Conservation (phyloP, 2,797 vertebrate genomes). For the Bradypodion ventrale region DNA sequence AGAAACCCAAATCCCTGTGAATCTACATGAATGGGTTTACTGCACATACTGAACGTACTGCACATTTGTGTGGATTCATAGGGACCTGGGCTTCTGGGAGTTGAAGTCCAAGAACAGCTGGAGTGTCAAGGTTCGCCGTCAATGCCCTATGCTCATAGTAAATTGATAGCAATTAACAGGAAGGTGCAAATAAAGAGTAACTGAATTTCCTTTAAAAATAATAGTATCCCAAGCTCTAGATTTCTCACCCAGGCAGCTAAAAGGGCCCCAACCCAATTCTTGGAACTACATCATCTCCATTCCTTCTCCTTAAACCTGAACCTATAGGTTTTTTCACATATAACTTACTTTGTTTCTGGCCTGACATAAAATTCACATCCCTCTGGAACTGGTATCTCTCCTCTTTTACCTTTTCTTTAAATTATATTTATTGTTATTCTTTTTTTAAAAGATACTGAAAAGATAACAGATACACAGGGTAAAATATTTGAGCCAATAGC, state of each 20-base stretch:
- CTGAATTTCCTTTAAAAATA: too few relatives aligned
- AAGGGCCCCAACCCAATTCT: not conserved
- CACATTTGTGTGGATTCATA: too few relatives aligned
- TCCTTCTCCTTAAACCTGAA: not conserved
- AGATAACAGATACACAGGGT: constrained; percentile 19
- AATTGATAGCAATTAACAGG: too few relatives aligned
- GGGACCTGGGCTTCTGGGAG: too few relatives aligned
- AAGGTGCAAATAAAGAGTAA: too few relatives aligned
- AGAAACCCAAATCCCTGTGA: too few relatives aligned
- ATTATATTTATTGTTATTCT: not conserved
- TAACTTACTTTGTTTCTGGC: not conserved
- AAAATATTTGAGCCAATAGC: not conserved
- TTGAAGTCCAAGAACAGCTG: too few relatives aligned
- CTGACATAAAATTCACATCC: not conserved
- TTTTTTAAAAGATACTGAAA: not conserved
- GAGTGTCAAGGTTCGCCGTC: too few relatives aligned
- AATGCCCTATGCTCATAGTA: too few relatives aligned
- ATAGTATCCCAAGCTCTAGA: not conserved
- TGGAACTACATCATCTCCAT: not conserved
- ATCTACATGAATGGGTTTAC: too few relatives aligned
- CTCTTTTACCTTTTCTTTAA: not conserved
- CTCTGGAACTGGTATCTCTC: not conserved
- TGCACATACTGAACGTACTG: too few relatives aligned
- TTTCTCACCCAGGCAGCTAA: not conserved
- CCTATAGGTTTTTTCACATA: not conserved